Base-by-base conservation (phyloP, 2,797 vertebrate species). In the Heterohyrax brucei region DNA sequence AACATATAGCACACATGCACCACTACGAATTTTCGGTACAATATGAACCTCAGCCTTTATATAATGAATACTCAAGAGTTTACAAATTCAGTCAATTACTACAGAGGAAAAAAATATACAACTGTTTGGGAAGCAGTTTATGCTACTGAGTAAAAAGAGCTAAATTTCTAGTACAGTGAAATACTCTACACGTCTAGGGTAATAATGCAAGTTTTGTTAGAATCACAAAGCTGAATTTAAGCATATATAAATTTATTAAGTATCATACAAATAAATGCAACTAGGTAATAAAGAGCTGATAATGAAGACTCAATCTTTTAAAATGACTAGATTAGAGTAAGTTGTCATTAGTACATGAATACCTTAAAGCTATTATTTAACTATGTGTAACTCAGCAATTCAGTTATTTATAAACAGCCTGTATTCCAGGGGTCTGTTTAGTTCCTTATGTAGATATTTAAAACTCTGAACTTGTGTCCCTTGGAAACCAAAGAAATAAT, bases 381-480 rank as follows among this genome's bases (percentile, higher is more conserved):
- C 77, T 48, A 53, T 3, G 84, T 64, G 8, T 50, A 79, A 89
- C 77, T 78, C 26, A 80, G 72, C 56, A 1, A 73, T 4, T 73
- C 8, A 82, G 79, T 59, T 92, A 90, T 77, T 89, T 93, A 77
- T 39, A 87, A 95, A 91, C 12, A 92, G 26, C 39, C 19, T 83
- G 2, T 46, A 92, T 39, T 91, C 83, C 76, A 90, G 70, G 82
- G 87, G 44, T 48, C 80, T 77, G 78, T 48, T 46, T 26, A 79
- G 21, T 72, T 92, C 24, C 73, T 79, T 86, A 85, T 88, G 18
- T 59, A 66, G 76, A 14, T 89, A 48, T 26, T 77, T 93, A 93
- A 80, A 94, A 93, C 46, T 79, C 28, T 53, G 80, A 94, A 72
- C 14, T 79, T 28, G 13, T 72, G 18, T 79, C 26, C 46, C 24